Base-by-base conservation (phyloP, 2,888 invertebrate genomes). In the Odiellus spinosus region DNA sequence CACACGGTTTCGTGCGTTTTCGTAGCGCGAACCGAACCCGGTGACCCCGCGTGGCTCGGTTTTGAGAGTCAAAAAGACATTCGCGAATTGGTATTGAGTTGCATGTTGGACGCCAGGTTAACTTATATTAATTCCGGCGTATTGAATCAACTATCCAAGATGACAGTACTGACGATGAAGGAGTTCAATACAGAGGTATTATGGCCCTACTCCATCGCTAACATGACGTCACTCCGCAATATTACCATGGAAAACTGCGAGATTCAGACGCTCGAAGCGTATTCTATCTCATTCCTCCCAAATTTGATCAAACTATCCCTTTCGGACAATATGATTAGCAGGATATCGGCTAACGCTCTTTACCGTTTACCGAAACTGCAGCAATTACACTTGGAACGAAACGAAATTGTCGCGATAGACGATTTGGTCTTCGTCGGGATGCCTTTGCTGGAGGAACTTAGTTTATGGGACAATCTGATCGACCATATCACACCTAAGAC, bases 401-500 rank as follows among this genome's bases (percentile, higher is more conserved):
- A 51, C 21, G 46, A 48, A 15, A 51, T 51, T 2, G 44, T 48
- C 3, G 43, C 46, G 18, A 45, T 51, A 10, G 51, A 48, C 32
- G 33, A 26, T 3, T 51, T 44, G n/a, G 51, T 46, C 17, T 51
- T 51, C 19, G 44, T 48, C 20, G 34, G 46, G 6, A 17, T 51
- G n/a, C 51, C 48, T 3, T 48, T 44, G 21, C 33, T 51, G 40
- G 42, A 42, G 8, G 51, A 51, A 15, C 20, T 51, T 20, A 44
- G 44, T 14, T 18, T 51, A 12, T 48, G 33, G 38, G 46, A 42
- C 10, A 51, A 51, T 26, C 20, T 42, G 15, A 41, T 51, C 3
- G 44, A 44, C 1, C 48, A 51, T 34, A 41, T 51, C 11, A 51
- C 51, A 12, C 48, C 48, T 19, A 47, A 51, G 11, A 49, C 45